Base-by-base conservation (phyloP, 2,113 vertebrate species). In the Aspiorhynchus laticeps region DNA sequence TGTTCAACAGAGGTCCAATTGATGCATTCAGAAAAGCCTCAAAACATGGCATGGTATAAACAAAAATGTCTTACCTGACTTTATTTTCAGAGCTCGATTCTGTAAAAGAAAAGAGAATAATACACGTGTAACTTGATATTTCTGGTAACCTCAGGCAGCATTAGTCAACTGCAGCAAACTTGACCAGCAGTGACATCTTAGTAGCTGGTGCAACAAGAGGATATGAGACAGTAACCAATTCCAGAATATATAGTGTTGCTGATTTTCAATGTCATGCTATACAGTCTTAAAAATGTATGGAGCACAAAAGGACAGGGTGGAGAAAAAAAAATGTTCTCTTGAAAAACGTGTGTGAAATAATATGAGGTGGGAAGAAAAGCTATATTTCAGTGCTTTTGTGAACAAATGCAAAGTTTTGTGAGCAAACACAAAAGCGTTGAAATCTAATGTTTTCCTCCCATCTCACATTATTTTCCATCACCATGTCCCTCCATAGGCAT, bases 81-180 rank as follows among this genome's bases (percentile, higher is more conserved):
- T 67, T 82, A 67, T 48, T 82, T 82, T 82, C 15, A 67, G 56
- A 82, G 38, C n/a, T 65, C 15, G 41, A 67, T 69, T 82, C 61
- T 82, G 17, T 46, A 67, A 43, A 46, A 67, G 5, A 31, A 48
- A 7, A 7, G 59, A 81, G 31, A 31, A 67, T 38, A 31, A 41
- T 33, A 80, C 8, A 38, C 3, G 59, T 56, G 41, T 63, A 26
- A 80, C 33, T 41, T 41, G 56, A 80, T 41, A 63, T 17, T 28
- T 59, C 33, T 33, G 17, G 1, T 36, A 56, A 28, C 51, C 48
- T 38, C 7, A 14, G 36, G 59, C 11, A 21, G 24, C 46, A 46
- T 7, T 31, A 48, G 38, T 63, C 17, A 71, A 21, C 67, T 71
- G 14, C 31, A 46, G 12, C 12, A 75, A 75, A 41, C 38, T 14